Base-by-base conservation (phyloP, 2,888 invertebrate species). In the Campopleginae sp. region DNA sequence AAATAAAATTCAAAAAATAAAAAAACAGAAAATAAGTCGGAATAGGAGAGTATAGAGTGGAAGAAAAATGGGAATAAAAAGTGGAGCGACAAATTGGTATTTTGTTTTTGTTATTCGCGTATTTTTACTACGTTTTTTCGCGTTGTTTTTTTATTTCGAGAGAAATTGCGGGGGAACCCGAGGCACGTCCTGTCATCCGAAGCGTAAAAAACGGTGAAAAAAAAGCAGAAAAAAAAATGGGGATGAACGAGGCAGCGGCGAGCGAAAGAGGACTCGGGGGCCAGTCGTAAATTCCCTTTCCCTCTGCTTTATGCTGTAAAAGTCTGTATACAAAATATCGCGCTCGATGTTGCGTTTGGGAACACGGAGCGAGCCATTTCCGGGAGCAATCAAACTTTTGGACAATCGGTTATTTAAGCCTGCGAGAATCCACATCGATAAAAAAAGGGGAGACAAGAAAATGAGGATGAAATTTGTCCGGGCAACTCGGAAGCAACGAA, bases 251-350 rank as follows among this genome's bases (percentile, higher is more conserved):
- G 23, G 68, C 46, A 75, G 58, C 19, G 61, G 19, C 54, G 12
- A 77, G 38, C 51, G 70, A 82, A 46, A 31, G 31, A 38, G 48
- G 23, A 48, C 19, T 46, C 48, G 44, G 70, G 46, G 48, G 38
- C 38, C 66, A 63, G 84, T 85, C 81, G 78, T 85, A 85, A 85
- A 85, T 85, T 81, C 78, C n/a, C 81, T 85, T 78, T 78, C 23
- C 78, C n/a, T n/a, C n/a, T n/a, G 81, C 75, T 81, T 81, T 70
- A 77, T 66, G 63, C 42, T 78, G 84, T 81, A 85, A 78, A 84
- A 85, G 65, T 38, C 48, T 38, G 66, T 81, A 51, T 78, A 85
- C 68, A 75, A 85, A 81, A 81, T 81, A 78, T 85, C 68, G 74
- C 63, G 19, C 70, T 78, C 71, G 46, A 75, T 77, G 74, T 78